phyloP scores from a whole-genome alignment of 2,797 vertebrate genomes.

The Crenichthys baileyi region DNA sequence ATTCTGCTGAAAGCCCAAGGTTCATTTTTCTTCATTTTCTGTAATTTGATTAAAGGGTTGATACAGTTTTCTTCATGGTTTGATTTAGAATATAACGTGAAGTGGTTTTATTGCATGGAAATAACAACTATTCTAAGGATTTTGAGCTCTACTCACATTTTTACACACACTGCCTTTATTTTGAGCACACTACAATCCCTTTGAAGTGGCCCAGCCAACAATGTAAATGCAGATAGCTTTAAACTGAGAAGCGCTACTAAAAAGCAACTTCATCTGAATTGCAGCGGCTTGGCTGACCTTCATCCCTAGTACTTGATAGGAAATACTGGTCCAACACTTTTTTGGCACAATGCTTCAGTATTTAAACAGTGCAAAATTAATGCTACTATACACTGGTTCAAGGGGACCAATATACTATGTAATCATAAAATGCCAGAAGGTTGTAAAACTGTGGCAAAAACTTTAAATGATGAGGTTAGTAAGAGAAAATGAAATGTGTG shows the following conservation, averaged over 20 bases:
- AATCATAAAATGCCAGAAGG: neutral
- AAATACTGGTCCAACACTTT: neutral
- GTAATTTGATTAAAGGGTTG: too few relatives aligned
- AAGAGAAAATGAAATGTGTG: neutral
- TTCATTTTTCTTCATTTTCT: too few relatives aligned
- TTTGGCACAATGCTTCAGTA: neutral
- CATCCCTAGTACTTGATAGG: neutral
- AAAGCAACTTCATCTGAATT: neutral
- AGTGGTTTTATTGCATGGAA: too few relatives aligned
- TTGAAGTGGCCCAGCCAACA: neutral
- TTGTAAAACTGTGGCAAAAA: slow-evolving; percentile 2
- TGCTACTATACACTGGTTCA: neutral
- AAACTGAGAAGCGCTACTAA: neutral
- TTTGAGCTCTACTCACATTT: too few relatives aligned
- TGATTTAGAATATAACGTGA: too few relatives aligned
- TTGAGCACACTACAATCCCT: neutral
- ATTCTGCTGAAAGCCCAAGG: too few relatives aligned
- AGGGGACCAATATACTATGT: neutral
- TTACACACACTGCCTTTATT: too few relatives aligned
- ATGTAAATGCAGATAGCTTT: neutral
- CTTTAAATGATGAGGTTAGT: neutral
- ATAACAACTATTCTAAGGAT: too few relatives aligned
- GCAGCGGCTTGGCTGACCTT: neutral
- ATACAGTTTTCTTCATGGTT: too few relatives aligned
- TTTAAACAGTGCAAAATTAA: slow-evolving; percentile 3